A percentile compares a stretch with the other conserved stretches of the same genome.
Conservation (phyloP, 1,140 invertebrate species). For the Aphidius gifuensis region DNA sequence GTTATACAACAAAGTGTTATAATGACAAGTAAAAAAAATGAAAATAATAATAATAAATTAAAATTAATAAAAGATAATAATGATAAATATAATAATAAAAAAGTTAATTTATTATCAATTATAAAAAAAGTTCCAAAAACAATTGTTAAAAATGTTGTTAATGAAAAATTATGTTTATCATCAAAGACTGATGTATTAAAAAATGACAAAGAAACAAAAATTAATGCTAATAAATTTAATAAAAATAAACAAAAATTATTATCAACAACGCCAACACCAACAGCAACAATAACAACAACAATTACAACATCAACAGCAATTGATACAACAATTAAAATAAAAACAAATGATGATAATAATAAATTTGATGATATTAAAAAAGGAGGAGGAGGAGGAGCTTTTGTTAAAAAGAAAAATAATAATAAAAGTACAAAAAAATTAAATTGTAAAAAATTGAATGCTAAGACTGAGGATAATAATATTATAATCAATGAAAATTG, state of each 20-base stretch:
- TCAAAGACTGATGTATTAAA: slow-evolving; percentile 22
- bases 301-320: slow-evolving; percentile 25
- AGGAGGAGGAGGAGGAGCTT: slow-evolving; percentile 18
- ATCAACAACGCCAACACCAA: no score
- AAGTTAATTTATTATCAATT: slow-evolving; percentile 42
- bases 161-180: slow-evolving; percentile 44
- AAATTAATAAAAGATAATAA: slow-evolving; percentile 30
- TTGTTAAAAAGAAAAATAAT: slow-evolving; percentile 37
- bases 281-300: background rate
- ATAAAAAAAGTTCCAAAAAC: slow-evolving; percentile 59
- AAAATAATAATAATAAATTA: slow-evolving; percentile 30
- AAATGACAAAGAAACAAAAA: slow-evolving; percentile 16
- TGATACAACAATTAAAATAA: slow-evolving; percentile 38
- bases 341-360: slow-evolving; percentile 28
- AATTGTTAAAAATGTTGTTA: slow-evolving; percentile 47
- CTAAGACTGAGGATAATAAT: slow-evolving; percentile 30
- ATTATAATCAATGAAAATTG: slow-evolving; percentile 39
- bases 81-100: slow-evolving; percentile 26
- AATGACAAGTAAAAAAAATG: slow-evolving; percentile 48
- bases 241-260: slow-evolving; percentile 15
- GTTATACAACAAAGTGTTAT: slow-evolving; percentile 48
- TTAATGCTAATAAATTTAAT: slow-evolving; percentile 1
- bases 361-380: slow-evolving; percentile 23
- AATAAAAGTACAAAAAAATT: slow-evolving; percentile 32
- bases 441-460: slow-evolving; percentile 36